phyloP scores from a whole-genome alignment of 2,888 invertebrate species.

The Bhutanitis thaidina region DNA sequence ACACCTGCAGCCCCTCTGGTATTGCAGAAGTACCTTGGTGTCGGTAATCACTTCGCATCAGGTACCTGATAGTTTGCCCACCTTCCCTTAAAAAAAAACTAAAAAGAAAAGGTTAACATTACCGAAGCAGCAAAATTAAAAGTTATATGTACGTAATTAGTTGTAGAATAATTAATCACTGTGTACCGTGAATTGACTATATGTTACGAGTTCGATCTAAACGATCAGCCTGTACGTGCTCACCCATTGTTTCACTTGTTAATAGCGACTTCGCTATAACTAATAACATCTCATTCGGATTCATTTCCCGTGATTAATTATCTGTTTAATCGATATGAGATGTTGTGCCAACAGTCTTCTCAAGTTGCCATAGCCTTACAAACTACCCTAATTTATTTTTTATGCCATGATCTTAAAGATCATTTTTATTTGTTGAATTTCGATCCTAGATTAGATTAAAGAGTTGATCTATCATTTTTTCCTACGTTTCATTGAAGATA shows the following conservation, averaged over 20 bases:
- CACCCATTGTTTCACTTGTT: conserved; percentile 73
- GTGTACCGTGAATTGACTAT: conserved; percentile 20
- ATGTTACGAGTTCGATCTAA: conserved; percentile 17
- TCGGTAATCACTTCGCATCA: too few species aligned
- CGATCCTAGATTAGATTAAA: conserved; percentile 71
- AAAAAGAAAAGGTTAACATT: too few species aligned
- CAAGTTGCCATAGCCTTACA: conserved; percentile 39
- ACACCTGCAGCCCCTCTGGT: too few species aligned
- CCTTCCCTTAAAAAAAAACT: too few species aligned
- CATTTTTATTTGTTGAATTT: conserved; percentile 24
- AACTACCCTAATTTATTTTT: conserved; percentile 28
- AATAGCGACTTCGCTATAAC: conserved; percentile 77
- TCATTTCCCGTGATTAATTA: conserved; percentile 80
- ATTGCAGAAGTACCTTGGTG: too few species aligned
- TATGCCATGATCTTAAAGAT: conserved; percentile 27
- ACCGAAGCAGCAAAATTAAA: too few species aligned
- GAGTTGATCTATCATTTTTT: conserved; percentile 78
- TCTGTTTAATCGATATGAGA: conserved; percentile 80
- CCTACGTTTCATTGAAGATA: conserved; percentile 72
- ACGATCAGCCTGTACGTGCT: conserved; percentile 47
- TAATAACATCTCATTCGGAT: conserved; percentile 80
- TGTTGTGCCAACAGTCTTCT: conserved; percentile 78
- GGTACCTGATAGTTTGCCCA: too few species aligned
- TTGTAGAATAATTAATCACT: not conserved
- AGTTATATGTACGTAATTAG: conserved; percentile 7